Evolutionary conservation across 2,888 invertebrate species (phyloP), one percentile per base, ranked within the genome.

Genomic region (Acronicta psi): DNA sequence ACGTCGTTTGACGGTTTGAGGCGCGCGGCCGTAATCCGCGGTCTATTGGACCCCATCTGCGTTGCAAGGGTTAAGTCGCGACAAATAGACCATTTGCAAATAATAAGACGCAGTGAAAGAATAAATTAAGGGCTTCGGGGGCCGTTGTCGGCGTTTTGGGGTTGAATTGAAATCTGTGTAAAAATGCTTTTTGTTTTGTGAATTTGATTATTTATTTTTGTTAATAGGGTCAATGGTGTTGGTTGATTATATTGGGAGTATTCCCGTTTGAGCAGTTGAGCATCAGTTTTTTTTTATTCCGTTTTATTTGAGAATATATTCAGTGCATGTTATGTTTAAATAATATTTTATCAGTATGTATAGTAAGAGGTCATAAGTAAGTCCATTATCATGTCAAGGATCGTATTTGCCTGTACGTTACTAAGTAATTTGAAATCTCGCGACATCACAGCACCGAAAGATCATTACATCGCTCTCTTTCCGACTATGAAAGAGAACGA

Each of bases 51-150:
- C 89, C 92, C 92, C 93, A 92, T 91, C 92, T 93, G 92, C 85
- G 80, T 80, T 85, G 92, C 86, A 93, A 93, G 93, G 93, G 93
- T 93, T 93, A 92, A 92, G 91, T 91, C 91, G 90, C 92, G 91
- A 93, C 93, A 94, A 93, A 93, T 93, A 92, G 91, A 89, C 92
- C 93, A 92, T 93, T 93, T 93, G 93, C 93, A 93, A 93, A 93
- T 92, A 94, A 93, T 93, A 94, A 94, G 93, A 92, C 90, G 92
- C 93, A 91, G 88, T 92, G 92, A 92, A 93, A 93, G 92, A 93
- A 93, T 94, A 93, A 93, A 93, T 94, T 94, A 93, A 90, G 87
- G 89, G 80, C 69, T 81, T 67, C 63, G 58, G 68, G 53, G 67
- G 64, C 18, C 50, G 74, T 77, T 79, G 61, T 47, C 41, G 37